These are phyloP conservation scores for Coregonus ussuriensis DNA, from an alignment of 2,797 vertebrate species.

Conservation along the genomic window DNA sequence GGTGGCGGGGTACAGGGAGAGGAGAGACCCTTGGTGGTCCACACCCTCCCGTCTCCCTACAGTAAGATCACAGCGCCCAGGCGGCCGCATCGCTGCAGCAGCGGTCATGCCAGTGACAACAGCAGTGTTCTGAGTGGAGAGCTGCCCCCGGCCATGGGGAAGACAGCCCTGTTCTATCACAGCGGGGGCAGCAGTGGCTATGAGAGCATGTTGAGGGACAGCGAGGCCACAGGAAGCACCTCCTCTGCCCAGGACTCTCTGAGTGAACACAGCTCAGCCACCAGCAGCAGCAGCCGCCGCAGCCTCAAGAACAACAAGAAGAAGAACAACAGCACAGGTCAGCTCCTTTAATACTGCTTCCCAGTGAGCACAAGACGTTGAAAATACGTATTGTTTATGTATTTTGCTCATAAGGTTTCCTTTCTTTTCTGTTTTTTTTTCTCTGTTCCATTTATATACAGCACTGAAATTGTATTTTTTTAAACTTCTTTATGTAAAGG, in stretches of 20 bases:
- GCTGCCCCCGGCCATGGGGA: slow-evolving; percentile 97
- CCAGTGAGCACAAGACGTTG: too few relatives aligned
- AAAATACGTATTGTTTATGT: too few relatives aligned
- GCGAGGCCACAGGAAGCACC: slow-evolving; percentile 92
- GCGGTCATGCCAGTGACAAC: slow-evolving; percentile 92
- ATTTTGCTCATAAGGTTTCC: too few relatives aligned
- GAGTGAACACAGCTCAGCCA: slow-evolving; percentile 92
- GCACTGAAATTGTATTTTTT: too few relatives aligned
- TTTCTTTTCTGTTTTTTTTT: too few relatives aligned
- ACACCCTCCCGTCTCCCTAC: slow-evolving; percentile 92
- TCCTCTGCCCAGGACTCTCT: slow-evolving; percentile 95
- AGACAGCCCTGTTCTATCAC: slow-evolving; percentile 96
- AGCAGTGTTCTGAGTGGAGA: slow-evolving; percentile 93
- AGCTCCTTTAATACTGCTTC: slow-evolving; percentile 19
- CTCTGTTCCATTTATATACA: too few relatives aligned
- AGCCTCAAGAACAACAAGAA: slow-evolving; percentile 93
- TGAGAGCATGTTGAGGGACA: slow-evolving; percentile 96
- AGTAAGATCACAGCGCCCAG: slow-evolving; percentile 97
- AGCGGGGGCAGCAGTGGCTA: slow-evolving; percentile 97
- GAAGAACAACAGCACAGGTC: slow-evolving; percentile 81
- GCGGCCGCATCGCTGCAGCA: slow-evolving; percentile 90
- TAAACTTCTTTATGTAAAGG: too few relatives aligned
- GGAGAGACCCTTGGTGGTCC: slow-evolving; percentile 76
- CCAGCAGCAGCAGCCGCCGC: slow-evolving; percentile 68
- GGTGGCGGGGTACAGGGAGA: slow-evolving; percentile 58